phyloP scores from a whole-genome alignment of 2,797 vertebrate species.

The Enteromius argenteus region DNA sequence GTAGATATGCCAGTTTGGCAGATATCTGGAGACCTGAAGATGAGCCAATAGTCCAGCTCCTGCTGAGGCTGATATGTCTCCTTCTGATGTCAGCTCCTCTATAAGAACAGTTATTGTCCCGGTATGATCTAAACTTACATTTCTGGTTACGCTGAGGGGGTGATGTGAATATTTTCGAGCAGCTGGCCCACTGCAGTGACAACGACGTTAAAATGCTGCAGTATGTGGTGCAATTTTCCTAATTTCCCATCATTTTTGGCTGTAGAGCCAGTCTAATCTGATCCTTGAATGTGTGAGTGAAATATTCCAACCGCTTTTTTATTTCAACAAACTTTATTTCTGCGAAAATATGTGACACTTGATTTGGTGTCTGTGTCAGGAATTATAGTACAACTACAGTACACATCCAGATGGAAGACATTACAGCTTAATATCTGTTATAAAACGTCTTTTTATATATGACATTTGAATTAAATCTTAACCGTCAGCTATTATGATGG shows the following conservation, averaged over 20 bases:
- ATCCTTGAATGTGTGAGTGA: neutral
- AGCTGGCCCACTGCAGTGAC: neutral
- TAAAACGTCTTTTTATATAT: conserved; percentile 38
- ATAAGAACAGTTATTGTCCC: conserved; percentile 13
- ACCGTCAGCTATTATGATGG: neutral
- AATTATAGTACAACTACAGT: conserved; percentile 58
- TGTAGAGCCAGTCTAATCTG: neutral
- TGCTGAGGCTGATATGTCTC: neutral
- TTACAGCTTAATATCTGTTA: conserved; percentile 43
- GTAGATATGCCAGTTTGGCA: neutral
- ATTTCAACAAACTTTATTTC: conserved; percentile 58
- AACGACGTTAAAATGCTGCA: neutral
- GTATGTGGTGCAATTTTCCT: neutral
- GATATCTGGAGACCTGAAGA: neutral
- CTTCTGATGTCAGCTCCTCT: conserved; percentile 26
- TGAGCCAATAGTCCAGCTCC: neutral
- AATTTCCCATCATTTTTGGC: neutral
- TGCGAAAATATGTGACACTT: conserved; percentile 51
- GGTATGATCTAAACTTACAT: neutral
- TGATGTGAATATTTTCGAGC: neutral
- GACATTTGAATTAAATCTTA: neutral
- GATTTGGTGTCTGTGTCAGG: conserved; percentile 41
- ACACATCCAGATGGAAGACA: conserved; percentile 57
- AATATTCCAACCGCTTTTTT: conserved; percentile 22
- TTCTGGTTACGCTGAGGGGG: neutral